Conservation (phyloP, 2,113 vertebrate genomes). For the Nanorana parkeri region DNA sequence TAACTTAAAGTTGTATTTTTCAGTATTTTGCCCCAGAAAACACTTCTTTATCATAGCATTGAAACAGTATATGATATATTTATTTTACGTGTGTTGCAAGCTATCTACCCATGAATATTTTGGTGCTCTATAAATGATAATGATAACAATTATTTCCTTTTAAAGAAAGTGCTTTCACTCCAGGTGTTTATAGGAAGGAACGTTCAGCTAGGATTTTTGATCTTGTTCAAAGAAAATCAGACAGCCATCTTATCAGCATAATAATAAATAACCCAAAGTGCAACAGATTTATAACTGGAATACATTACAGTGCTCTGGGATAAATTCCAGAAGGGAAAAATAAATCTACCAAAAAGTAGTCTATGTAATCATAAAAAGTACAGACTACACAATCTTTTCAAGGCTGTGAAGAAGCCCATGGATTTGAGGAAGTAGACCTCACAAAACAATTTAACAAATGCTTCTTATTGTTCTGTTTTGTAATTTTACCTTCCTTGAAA, state of each 20-base stretch:
- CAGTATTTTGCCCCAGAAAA: no score
- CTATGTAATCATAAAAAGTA: constrained; percentile 18
- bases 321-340: constrained; percentile 19
- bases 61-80: no score
- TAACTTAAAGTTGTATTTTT: no score
- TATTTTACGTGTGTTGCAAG: no score
- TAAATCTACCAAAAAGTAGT: constrained; percentile 34
- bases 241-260: constrained; percentile 19
- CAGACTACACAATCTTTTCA: neutral
- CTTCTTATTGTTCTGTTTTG: no score
- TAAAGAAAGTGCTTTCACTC: no score
- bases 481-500: no score
- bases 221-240: constrained; percentile 31
- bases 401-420: neutral
- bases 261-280: constrained; percentile 33
- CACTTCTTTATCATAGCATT: no score
- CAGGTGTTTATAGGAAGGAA: no score
- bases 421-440: neutral
- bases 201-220: neutral
- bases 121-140: no score
- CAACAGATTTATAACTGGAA: constrained; percentile 37
- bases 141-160: no score
- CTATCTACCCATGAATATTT: no score
- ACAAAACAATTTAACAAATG: neutral
- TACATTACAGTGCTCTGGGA: constrained; percentile 33